A percentile compares a stretch with the other conserved stretches of the same genome.
phyloP scores from a whole-genome alignment of 2,888 invertebrate species.

The Rhamnusium bicolor region DNA sequence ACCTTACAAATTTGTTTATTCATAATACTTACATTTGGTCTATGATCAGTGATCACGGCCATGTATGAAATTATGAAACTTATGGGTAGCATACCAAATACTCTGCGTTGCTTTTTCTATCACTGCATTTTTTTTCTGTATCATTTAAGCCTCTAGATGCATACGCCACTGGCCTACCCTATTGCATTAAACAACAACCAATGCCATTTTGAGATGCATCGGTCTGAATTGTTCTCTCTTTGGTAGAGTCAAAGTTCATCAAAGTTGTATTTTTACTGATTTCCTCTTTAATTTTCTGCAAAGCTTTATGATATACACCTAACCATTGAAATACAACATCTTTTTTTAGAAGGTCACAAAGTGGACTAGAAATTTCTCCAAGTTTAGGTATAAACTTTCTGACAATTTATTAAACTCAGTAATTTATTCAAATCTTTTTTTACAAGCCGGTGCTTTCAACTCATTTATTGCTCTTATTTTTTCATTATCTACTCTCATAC shows the following conservation, averaged over 20 bases:
- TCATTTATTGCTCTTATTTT: slow-evolving; percentile 32
- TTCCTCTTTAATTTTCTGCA: slow-evolving; percentile 35
- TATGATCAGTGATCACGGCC: slow-evolving; percentile 36
- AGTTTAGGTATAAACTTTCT: slow-evolving; percentile 41
- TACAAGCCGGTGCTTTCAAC: slow-evolving; percentile 22
- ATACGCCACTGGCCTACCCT: slow-evolving; percentile 30
- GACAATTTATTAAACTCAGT: slow-evolving; percentile 42
- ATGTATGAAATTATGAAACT: slow-evolving; percentile 40
- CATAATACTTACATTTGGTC: slow-evolving; percentile 33
- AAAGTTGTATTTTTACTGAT: slow-evolving; percentile 21
- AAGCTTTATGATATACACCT: slow-evolving; percentile 7
- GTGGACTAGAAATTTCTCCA: slow-evolving; percentile 24
- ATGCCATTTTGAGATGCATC: slow-evolving; percentile 41
- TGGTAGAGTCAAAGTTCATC: slow-evolving; percentile 36
- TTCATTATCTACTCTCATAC: slow-evolving; percentile 22
- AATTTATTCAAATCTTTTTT: slow-evolving; percentile 42
- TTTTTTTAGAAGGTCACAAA: slow-evolving; percentile 38
- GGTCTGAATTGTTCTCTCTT: slow-evolving; percentile 30
- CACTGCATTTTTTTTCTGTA: slow-evolving; percentile 33
- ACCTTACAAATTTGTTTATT: slow-evolving; percentile 35
- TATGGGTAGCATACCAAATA: slow-evolving; percentile 33
- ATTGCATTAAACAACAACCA: slow-evolving; percentile 30
- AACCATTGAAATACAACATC: slow-evolving; percentile 30
- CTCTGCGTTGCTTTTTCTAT: slow-evolving; percentile 39
- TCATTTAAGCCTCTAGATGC: slow-evolving; percentile 31